Evolutionary conservation across 2,113 vertebrate genomes (phyloP).

Genomic region (Engraulis encrasicolus): DNA sequence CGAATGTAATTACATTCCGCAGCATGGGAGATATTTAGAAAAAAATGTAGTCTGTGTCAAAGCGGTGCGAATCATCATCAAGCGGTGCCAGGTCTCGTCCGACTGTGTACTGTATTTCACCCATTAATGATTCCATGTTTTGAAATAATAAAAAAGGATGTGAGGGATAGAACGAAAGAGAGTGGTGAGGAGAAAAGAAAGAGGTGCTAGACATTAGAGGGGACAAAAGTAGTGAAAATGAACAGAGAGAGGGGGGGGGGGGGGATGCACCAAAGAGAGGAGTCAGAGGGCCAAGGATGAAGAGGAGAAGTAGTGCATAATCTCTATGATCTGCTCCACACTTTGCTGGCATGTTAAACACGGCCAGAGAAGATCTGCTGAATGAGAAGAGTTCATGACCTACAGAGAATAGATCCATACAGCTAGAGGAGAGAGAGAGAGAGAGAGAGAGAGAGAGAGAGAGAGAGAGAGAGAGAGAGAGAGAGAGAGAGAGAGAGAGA

Average conservation of each 20-base stretch:
- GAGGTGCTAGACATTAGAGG: not conserved
- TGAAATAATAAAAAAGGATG: not conserved
- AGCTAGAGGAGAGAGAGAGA: not conserved
- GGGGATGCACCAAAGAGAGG: not conserved
- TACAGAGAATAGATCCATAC: too few species aligned
- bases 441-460: not conserved
- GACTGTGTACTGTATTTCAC: not conserved
- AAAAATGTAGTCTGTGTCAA: constrained; percentile 47
- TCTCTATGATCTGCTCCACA: too few species aligned
- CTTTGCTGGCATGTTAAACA: too few species aligned
- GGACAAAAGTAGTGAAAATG: not conserved
- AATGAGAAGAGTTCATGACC: too few species aligned
- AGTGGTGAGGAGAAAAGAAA: not conserved
- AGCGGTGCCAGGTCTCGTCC: too few species aligned
- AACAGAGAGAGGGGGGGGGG: not conserved
- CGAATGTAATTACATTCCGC: constrained; percentile 48
- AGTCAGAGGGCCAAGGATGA: too few species aligned
- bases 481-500: not conserved
- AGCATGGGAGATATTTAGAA: constrained; percentile 22
- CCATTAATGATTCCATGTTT: not conserved
- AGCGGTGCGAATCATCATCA: constrained; percentile 33
- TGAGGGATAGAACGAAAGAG: not conserved
- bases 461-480: not conserved
- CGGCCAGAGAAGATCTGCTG: too few species aligned
- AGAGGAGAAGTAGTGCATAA: too few species aligned